Percentiles rank a stretch among this genome's conserved stretches.
Evolutionary conservation across 1,140 invertebrate species (phyloP).

Genomic region (Orchestia grillus): DNA sequence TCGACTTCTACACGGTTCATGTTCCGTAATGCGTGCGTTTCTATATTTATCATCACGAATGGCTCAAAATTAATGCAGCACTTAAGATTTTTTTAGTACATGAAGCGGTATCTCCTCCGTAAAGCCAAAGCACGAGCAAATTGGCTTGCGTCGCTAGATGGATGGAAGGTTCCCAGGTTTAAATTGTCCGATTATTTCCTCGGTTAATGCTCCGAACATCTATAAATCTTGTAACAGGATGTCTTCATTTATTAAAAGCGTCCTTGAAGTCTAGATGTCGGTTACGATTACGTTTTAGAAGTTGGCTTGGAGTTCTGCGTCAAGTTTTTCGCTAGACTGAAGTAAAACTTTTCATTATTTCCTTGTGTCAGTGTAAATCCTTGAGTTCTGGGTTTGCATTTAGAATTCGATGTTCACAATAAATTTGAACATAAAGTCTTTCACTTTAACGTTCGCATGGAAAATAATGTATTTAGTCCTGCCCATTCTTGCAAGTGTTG

Average conservation of each 20-base stretch:
- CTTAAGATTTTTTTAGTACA: background rate
- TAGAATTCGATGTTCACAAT: background rate
- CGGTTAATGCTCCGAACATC: background rate
- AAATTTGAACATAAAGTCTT: background rate
- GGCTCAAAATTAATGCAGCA: background rate
- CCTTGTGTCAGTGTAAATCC: background rate
- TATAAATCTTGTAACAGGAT: background rate
- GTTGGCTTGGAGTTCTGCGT: background rate
- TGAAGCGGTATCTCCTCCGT: background rate
- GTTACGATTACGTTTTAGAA: background rate
- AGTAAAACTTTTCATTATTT: background rate
- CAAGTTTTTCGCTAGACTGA: background rate
- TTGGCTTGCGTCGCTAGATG: background rate
- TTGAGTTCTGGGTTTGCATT: background rate
- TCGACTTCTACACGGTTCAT: background rate
- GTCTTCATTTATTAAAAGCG: background rate
- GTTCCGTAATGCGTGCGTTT: background rate
- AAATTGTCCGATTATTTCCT: background rate
- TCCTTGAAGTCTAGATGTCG: background rate
- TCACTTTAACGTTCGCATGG: background rate
- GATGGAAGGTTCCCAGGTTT: background rate
- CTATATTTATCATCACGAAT: background rate
- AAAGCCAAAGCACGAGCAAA: too few relatives aligned
- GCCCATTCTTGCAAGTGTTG: background rate
- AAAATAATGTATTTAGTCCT: background rate